phyloP scores from a whole-genome alignment of 2,888 invertebrate genomes.

The Prosopocoilus inquinatus region DNA sequence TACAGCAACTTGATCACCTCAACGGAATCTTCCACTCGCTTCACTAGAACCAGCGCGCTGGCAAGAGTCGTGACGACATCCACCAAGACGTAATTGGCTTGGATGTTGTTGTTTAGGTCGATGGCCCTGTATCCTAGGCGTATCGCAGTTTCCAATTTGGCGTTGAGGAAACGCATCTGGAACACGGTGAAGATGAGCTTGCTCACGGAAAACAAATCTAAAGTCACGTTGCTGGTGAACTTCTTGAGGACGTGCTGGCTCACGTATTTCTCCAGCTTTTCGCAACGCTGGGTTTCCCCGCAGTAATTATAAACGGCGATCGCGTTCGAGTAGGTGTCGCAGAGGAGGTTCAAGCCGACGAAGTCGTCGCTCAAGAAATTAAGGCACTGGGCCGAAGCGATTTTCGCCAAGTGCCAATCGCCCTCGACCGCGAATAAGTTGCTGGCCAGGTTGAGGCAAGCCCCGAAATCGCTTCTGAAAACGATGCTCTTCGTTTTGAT shows the following conservation, averaged over 20 bases:
- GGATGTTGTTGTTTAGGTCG: constrained; percentile 50
- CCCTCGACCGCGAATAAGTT: constrained; percentile 32
- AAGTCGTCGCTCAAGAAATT: constrained; percentile 47
- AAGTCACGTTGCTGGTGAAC: constrained; percentile 43
- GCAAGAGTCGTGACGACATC: constrained; percentile 54
- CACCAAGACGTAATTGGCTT: constrained; percentile 49
- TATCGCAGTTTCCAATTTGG: constrained; percentile 10
- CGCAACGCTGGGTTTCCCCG: constrained; percentile 47
- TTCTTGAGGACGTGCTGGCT: constrained; percentile 32
- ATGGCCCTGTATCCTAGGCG: constrained; percentile 28
- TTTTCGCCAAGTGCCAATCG: constrained; percentile 35
- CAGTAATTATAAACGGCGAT: constrained; percentile 52
- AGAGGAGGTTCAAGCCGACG: constrained; percentile 49
- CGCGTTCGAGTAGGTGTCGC: constrained; percentile 53
- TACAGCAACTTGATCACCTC: constrained; percentile 50
- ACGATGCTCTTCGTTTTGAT: constrained; percentile 15
- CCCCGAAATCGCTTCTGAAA: constrained; percentile 27
- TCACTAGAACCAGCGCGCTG: constrained; percentile 49
- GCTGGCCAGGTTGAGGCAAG: constrained; percentile 31
- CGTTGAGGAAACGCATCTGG: constrained; percentile 37
- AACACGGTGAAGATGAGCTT: constrained; percentile 13
- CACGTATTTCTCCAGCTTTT: constrained; percentile 44
- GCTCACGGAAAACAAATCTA: constrained; percentile 45
- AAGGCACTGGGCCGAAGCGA: constrained; percentile 18
- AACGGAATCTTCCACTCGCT: constrained; percentile 54